These are phyloP conservation scores for Gambelia wislizenii DNA, from an alignment of 2,797 vertebrate genomes.

Conservation along the genomic window DNA sequence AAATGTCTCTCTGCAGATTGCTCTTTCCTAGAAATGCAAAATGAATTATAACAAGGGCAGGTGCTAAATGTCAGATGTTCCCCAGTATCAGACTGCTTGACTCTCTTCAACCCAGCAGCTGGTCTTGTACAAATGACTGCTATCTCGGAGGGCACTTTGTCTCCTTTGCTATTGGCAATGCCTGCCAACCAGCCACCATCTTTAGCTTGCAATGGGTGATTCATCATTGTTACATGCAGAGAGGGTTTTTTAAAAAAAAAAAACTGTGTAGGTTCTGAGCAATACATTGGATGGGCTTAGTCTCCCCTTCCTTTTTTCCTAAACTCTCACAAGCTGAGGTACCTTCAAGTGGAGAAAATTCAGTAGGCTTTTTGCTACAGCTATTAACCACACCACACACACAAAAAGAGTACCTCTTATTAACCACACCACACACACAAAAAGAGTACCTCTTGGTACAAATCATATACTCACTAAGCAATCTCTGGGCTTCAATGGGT, in stretches of 20 bases:
- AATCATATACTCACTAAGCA: neutral
- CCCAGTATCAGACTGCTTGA: conserved; percentile 8
- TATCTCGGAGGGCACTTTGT: neutral
- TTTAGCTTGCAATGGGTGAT: neutral
- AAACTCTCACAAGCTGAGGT: neutral
- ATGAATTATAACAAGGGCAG: conserved; percentile 42
- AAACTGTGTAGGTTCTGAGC: neutral
- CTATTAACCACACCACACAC: neutral
- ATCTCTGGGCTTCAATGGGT: neutral
- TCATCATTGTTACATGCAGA: conserved; percentile 8
- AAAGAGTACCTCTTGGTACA: neutral
- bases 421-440: too few relatives aligned
- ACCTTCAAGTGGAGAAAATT: neutral
- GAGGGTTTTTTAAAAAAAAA: neutral
- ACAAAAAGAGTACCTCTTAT: too few relatives aligned
- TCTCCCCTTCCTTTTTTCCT: neutral
- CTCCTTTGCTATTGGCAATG: neutral
- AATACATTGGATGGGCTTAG: neutral
- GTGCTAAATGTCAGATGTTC: conserved; percentile 35
- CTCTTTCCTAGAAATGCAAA: conserved; percentile 40
- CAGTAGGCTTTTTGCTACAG: neutral
- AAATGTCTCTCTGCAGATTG: conserved; percentile 44
- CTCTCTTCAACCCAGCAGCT: conserved; percentile 6
- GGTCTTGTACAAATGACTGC: conserved; percentile 28
- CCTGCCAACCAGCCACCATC: neutral